These are phyloP conservation scores for Hippocampus kuda DNA, from an alignment of 2,797 vertebrate genomes.

Conservation along the genomic window DNA sequence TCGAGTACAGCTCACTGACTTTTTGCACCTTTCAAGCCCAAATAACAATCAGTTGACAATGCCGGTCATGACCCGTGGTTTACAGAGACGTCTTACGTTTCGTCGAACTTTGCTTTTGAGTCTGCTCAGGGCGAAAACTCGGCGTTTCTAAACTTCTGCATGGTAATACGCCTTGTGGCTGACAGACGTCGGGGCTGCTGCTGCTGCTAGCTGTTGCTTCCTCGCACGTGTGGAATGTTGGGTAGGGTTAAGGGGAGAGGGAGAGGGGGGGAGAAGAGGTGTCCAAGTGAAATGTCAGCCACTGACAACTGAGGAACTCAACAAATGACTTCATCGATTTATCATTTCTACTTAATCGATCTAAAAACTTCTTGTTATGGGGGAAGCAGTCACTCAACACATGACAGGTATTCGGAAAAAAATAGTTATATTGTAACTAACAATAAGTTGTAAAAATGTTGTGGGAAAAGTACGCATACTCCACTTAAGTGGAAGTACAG, in stretches of 20 bases:
- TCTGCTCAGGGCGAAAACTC: conserved; percentile 17
- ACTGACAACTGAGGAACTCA: neutral
- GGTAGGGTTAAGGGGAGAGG: conserved; percentile 7
- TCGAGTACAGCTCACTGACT: conserved; percentile 49
- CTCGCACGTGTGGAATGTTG: conserved; percentile 62
- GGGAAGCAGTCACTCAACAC: neutral
- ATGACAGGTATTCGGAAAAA: too few species aligned
- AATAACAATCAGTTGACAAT: conserved; percentile 13
- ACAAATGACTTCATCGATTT: neutral
- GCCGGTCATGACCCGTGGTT: conserved; percentile 25
- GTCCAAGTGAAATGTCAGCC: conserved; percentile 6
- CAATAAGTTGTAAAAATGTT: too few species aligned
- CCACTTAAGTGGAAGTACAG: too few species aligned
- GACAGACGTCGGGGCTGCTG: conserved; percentile 17
- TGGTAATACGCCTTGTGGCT: conserved; percentile 37
- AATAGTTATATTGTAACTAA: too few species aligned
- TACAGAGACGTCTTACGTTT: conserved; percentile 9
- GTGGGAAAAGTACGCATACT: too few species aligned
- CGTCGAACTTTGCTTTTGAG: conserved; percentile 6
- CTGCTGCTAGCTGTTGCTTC: conserved; percentile 50
- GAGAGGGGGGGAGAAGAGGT: neutral
- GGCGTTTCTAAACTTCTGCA: conserved; percentile 58
- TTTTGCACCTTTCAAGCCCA: conserved; percentile 53
- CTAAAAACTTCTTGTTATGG: neutral
- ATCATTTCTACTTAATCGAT: neutral